Evolutionary conservation across 2,113 vertebrate species (phyloP).

Genomic region (Pygoscelis antarcticus): DNA sequence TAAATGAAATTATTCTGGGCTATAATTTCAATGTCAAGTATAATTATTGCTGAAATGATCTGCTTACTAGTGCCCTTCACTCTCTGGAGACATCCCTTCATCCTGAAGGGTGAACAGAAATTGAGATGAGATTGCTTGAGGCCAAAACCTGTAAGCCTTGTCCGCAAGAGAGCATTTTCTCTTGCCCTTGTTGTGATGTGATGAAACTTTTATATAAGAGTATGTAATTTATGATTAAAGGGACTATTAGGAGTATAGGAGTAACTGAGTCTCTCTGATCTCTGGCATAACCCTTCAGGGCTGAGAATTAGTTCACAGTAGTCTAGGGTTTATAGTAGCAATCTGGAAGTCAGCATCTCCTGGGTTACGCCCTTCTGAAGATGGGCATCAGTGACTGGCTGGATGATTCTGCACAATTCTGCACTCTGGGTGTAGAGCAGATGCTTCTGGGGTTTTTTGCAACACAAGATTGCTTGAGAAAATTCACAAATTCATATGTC

Average conservation of each 20-base stretch:
- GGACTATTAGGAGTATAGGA: too few species aligned
- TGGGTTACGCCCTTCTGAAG: neutral
- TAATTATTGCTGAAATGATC: constrained; percentile 1
- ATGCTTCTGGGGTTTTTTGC: neutral
- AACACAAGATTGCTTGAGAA: neutral
- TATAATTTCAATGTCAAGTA: constrained; percentile 23
- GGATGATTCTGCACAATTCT: neutral
- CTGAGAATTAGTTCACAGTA: neutral
- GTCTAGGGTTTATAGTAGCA: neutral
- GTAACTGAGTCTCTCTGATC: neutral
- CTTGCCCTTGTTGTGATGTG: too few species aligned
- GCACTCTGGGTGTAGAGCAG: neutral
- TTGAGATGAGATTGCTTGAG: neutral
- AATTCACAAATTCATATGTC: neutral
- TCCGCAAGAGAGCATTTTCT: neutral
- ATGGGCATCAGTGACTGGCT: neutral
- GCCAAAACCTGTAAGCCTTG: neutral
- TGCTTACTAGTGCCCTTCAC: neutral
- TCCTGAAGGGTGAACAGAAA: neutral
- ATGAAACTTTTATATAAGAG: neutral
- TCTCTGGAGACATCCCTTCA: neutral
- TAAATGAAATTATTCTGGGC: constrained; percentile 19
- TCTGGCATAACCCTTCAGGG: neutral
- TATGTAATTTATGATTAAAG: neutral
- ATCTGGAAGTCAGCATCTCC: neutral